Evolutionary conservation across 2,888 invertebrate genomes (phyloP).

Genomic region (Odontomyia ornata): DNA sequence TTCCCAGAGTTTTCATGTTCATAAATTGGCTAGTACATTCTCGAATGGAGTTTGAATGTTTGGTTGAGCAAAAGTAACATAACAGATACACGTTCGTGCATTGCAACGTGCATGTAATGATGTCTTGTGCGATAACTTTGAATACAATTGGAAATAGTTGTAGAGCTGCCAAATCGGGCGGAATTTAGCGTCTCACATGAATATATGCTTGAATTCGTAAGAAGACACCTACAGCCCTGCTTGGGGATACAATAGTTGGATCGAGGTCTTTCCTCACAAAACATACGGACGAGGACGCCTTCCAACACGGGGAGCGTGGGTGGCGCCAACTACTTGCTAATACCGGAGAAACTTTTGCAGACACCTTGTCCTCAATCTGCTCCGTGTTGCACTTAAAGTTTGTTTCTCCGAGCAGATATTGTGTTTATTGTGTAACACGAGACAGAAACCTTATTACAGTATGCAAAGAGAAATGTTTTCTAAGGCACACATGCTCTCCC

Average conservation of each 20-base stretch:
- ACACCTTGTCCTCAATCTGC: constrained; percentile 15
- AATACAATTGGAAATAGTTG: background rate
- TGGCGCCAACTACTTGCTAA: background rate
- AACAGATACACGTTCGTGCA: constrained; percentile 4
- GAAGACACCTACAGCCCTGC: background rate
- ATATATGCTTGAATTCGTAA: background rate
- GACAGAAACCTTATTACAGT: constrained; percentile 8
- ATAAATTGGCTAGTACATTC: constrained; percentile 26
- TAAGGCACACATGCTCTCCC: constrained; percentile 18
- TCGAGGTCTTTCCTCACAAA: background rate
- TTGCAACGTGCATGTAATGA: constrained; percentile 10
- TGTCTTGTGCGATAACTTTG: background rate
- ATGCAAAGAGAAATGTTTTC: background rate
- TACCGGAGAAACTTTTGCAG: background rate
- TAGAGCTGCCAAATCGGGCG: constrained; percentile 8
- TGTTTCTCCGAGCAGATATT: too few relatives aligned
- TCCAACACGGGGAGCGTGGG: background rate
- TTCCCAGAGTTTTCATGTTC: constrained; percentile 32
- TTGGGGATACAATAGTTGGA: background rate
- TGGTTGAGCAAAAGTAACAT: constrained; percentile 1
- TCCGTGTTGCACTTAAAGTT: constrained; percentile 5
- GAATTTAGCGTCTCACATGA: background rate
- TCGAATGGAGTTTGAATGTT: constrained; percentile 4
- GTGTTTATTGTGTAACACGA: constrained; percentile 9
- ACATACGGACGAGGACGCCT: background rate